phyloP scores from a whole-genome alignment of 1,140 invertebrate species.

The Venustaconcha ellipsiformis region DNA sequence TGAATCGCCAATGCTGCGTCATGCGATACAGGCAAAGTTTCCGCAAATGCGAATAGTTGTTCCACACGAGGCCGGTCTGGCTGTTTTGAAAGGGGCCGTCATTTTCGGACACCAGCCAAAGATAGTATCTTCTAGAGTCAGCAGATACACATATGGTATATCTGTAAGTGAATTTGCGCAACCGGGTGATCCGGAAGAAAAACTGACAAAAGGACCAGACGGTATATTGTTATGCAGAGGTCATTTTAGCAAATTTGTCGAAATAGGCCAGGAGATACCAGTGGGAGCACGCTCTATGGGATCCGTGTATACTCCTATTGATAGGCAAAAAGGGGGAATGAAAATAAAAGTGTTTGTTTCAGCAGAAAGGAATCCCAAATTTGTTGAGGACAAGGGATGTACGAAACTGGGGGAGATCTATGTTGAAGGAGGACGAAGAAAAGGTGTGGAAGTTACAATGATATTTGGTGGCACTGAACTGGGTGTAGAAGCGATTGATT shows the following conservation, averaged over 20 bases:
- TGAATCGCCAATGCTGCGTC: slow-evolving; percentile 14
- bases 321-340: background rate
- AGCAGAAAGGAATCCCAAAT: background rate
- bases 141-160: slow-evolving; percentile 14
- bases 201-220: no score
- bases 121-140: slow-evolving; percentile 3
- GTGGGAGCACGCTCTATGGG: no score
- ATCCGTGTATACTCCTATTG: no score
- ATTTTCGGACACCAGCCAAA: slow-evolving; percentile 13
- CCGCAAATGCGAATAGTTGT: background rate
- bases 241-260: no score
- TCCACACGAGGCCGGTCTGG: slow-evolving; percentile 9
- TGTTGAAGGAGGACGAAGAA: slow-evolving; percentile 9
- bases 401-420: slow-evolving; percentile 1
- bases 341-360: slow-evolving; percentile 17
- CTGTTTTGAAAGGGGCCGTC: slow-evolving; percentile 17
- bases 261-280: no score
- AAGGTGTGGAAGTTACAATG: slow-evolving; percentile 13
- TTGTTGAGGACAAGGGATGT: slow-evolving; percentile 11
- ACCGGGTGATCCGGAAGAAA: no score
- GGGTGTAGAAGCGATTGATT: slow-evolving; percentile 6
- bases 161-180: no score
- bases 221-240: no score
- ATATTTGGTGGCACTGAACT: slow-evolving; percentile 22
- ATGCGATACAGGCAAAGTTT: background rate